Percentiles rank a stretch among this genome's conserved stretches.
Evolutionary conservation across 2,888 invertebrate species (phyloP).

Genomic region (Andrena praecox): DNA sequence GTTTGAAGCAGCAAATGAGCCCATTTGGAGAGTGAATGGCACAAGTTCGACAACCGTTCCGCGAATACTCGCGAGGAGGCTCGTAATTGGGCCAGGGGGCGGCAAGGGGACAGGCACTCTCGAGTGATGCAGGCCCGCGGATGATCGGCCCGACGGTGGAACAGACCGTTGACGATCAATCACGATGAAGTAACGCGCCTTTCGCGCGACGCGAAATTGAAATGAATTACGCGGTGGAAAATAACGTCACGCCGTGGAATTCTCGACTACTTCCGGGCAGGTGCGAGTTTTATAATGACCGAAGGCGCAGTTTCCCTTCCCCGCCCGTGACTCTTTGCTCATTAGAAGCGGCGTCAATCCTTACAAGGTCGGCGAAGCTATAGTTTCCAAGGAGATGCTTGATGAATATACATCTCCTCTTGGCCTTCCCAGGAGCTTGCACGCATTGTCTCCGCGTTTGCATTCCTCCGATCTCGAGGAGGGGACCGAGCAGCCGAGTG

Average conservation of each 20-base stretch:
- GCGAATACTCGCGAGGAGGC: neutral
- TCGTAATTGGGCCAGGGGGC: neutral
- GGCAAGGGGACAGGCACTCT: neutral
- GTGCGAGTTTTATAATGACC: slow-evolving; percentile 37
- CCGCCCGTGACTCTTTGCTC: slow-evolving; percentile 16
- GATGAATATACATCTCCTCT: slow-evolving; percentile 39
- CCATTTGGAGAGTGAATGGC: no score
- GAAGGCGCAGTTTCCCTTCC: neutral
- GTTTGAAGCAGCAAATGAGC: no score
- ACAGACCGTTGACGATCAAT: neutral
- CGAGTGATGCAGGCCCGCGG: neutral
- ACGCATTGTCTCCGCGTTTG: slow-evolving; percentile 38
- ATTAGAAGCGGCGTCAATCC: slow-evolving; percentile 47
- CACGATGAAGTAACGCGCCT: neutral
- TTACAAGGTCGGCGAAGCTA: slow-evolving; percentile 48
- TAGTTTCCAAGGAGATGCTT: slow-evolving; percentile 61
- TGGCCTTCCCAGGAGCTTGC: slow-evolving; percentile 44
- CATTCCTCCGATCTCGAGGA: slow-evolving; percentile 31
- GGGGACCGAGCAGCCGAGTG: slow-evolving; percentile 5
- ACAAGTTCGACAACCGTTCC: no score
- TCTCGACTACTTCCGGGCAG: slow-evolving; percentile 38
- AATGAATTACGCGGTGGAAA: slow-evolving; percentile 30
- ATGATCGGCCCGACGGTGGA: slow-evolving; percentile 2
- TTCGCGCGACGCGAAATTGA: neutral
- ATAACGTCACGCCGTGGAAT: slow-evolving; percentile 35